Evolutionary conservation across 2,113 vertebrate species (phyloP), one percentile per base, ranked within the genome.

Genomic region (Pelecanoides urinatrix): DNA sequence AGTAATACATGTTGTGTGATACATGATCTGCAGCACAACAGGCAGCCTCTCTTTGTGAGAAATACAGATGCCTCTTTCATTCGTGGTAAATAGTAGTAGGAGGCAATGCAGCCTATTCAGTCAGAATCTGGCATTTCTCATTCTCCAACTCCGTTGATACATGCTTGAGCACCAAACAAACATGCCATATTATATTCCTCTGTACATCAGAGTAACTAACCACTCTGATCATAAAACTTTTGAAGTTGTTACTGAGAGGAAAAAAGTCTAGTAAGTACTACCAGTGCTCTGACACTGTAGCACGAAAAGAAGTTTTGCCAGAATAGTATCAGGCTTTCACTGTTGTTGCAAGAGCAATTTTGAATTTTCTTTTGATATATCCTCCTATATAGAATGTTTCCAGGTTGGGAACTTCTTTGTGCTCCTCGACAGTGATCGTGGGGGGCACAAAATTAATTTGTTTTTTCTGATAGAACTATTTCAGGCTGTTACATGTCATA

Each of bases 341-440:
- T 13, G 10, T 26, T 59, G 29, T 58, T 86, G 25, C 22, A 74
- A 63, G 47, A 92, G 20, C 29, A 32, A 6, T 58, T 92, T 72
- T 42, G 47, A 61, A n/a, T 53, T 44, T 76, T 87, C 55, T 83
- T 91, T 74, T 59, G 26, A 9, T 56, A 6, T 30, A 50, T 66
- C 3, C 16, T 80, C 12, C 15, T 56, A 0, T 52, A 9, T 10
- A 13, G 25, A 50, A 30, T 36, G 11, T 56, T 82, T 67, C 36
- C 6, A 30, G 47, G 8, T 29, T 59, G 29, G 44, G 36, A 86
- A 36, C 34, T 72, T 52, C 20, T 25, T 81, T 16, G 4, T 52
- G 38, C 55, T 77, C 15, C 50, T 92, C 0, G 0, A 1, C 52
- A n/a, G 20, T 38, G 21, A 8, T 61, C 2, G 0, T 13, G 4